Evolutionary conservation across 2,888 invertebrate species (phyloP).

Genomic region (Dione vanillae): DNA sequence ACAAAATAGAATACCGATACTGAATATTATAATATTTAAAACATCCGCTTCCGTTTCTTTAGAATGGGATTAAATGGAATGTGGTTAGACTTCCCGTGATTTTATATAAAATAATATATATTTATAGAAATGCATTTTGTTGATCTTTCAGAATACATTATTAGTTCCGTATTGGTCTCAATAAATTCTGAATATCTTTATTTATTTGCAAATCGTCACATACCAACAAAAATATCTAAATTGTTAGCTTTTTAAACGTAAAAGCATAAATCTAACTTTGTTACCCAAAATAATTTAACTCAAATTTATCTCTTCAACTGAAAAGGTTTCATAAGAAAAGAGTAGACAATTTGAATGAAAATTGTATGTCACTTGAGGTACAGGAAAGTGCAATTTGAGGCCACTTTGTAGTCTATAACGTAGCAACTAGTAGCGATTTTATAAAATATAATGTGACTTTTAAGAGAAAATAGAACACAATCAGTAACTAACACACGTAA

Average conservation of each 20-base stretch:
- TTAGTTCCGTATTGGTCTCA: not conserved
- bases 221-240: no score
- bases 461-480: not conserved
- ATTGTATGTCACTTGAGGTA: conserved; percentile 11
- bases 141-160: not conserved
- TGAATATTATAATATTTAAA: conserved; percentile 37
- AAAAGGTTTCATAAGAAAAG: not conserved
- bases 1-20: conserved; percentile 41
- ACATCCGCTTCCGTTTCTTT: conserved; percentile 31
- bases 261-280: no score
- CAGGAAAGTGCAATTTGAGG: conserved; percentile 26
- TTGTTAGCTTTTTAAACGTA: no score
- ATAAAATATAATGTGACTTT: not conserved
- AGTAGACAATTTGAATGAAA: conserved; percentile 11
- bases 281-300: no score
- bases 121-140: not conserved
- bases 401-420: conserved; percentile 17
- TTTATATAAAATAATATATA: conserved; percentile 1
- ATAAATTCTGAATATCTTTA: no score
- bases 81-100: not conserved
- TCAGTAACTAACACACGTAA: no score
- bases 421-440: not conserved
- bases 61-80: conserved; percentile 17
- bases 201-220: no score
- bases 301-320: not conserved